phyloP scores from a whole-genome alignment of 2,113 vertebrate genomes.

The Anhinga rufa region DNA sequence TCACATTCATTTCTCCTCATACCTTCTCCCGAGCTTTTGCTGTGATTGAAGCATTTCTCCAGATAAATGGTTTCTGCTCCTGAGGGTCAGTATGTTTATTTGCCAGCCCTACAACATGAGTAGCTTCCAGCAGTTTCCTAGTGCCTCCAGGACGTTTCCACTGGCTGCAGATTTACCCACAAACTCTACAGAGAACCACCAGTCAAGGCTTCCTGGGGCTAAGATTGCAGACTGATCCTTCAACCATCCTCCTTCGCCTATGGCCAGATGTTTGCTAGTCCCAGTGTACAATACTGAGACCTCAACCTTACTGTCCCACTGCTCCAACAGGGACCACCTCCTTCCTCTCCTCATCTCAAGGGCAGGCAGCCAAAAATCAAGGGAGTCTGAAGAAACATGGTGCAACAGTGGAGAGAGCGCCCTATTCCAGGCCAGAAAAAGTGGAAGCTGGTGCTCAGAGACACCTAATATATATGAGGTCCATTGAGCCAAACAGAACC shows the following conservation, averaged over 20 bases:
- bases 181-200: not conserved
- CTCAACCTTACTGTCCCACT: not conserved
- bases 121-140: not conserved
- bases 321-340: not conserved
- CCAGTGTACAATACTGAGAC: not conserved
- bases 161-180: not conserved
- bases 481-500: not conserved
- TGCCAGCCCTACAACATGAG: not conserved
- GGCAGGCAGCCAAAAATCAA: not conserved
- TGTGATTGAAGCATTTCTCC: not conserved
- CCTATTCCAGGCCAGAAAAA: not conserved
- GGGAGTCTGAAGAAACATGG: not conserved
- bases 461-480: not conserved
- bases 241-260: not conserved
- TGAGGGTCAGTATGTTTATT: not conserved
- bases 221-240: not conserved
- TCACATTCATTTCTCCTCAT: not conserved
- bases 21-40: not conserved
- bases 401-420: not conserved
- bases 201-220: not conserved
- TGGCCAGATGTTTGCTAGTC: not conserved
- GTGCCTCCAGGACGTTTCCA: not conserved
- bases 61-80: not conserved
- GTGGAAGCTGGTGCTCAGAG: fast-evolving
- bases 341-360: not conserved